Base-by-base conservation (phyloP, 2,888 invertebrate species). In the Balanococcus diminutus region DNA sequence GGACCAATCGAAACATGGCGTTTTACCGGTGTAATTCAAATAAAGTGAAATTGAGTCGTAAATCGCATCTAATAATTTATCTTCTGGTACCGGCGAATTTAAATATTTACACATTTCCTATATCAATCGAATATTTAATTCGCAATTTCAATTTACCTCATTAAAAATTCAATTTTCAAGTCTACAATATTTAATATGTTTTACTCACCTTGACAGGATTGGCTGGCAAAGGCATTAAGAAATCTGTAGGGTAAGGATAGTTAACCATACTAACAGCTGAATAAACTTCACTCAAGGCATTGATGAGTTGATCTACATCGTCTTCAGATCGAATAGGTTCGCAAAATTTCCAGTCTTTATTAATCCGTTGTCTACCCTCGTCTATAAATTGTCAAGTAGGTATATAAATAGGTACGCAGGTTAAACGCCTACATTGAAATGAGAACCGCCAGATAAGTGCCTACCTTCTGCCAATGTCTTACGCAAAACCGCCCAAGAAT, bases 201-300 rank as follows among this genome's bases (percentile, higher is more conserved):
- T 28, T 8, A 36, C 36, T 88, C 88, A 92, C 93, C 89, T 91
- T 90, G 85, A 98, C 94, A 0, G 98, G 98, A 90, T 96, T 92
- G 0, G 94, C 96, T 0, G 98, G 98, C 31, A 99, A 89, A 0
- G 94, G 93, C 81, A 93, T 92, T 82, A 99, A 90, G 90, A 99
- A 99, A 88, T 93, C 93, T 0, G 95, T 93, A 0, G 94, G 91
- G 89, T 98, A 99, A 0, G 99, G 98, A 90, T 99, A 99, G 91
- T 99, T 95, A 19, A 95, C 94, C 98, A 98, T 98, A 0, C 97
- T 98, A 87, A 98, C 90, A 88, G 95, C 94, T 9, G 92, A 92
- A 89, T 95, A 96, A 88, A 95, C 92, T 87, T 94, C 92, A 42
- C 90, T 89, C 2, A 98, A 90, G 92, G 94, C 98, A 61, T 92